These are phyloP conservation scores for Nestor notabilis DNA, from an alignment of 2,113 vertebrate species.

Conservation along the genomic window DNA sequence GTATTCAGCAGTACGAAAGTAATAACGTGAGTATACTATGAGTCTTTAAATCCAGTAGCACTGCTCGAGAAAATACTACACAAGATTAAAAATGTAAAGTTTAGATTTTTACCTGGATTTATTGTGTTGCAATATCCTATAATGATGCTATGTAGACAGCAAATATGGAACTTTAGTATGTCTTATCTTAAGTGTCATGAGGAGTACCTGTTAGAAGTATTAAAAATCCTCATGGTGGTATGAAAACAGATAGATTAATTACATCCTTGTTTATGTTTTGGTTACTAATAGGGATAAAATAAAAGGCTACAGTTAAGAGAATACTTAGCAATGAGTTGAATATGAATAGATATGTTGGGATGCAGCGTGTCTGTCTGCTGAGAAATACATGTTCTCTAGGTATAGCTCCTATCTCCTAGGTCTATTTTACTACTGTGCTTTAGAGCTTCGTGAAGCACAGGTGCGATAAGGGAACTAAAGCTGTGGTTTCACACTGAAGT, in stretches of 20 bases:
- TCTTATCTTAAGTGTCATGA: neutral
- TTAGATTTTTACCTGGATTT: neutral
- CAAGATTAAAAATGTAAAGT: neutral
- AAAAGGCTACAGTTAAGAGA: neutral
- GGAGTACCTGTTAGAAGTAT: neutral
- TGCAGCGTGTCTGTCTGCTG: neutral
- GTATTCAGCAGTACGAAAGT: neutral
- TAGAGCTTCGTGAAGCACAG: neutral
- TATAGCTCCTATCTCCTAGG: neutral
- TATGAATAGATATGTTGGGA: neutral
- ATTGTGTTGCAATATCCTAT: neutral
- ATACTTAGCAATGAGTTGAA: neutral
- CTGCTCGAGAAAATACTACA: neutral
- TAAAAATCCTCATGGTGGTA: neutral
- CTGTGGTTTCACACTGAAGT: neutral
- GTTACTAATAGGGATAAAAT: accelerated
- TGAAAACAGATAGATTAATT: neutral
- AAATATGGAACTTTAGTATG: neutral
- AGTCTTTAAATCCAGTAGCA: neutral
- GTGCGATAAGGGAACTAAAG: neutral
- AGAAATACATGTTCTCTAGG: neutral
- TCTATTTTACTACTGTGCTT: neutral
- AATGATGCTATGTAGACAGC: neutral
- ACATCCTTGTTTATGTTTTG: neutral
- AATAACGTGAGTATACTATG: accelerated